These are phyloP conservation scores for Sicus ferrugineus DNA, from an alignment of 2,888 invertebrate species.

Conservation along the genomic window DNA sequence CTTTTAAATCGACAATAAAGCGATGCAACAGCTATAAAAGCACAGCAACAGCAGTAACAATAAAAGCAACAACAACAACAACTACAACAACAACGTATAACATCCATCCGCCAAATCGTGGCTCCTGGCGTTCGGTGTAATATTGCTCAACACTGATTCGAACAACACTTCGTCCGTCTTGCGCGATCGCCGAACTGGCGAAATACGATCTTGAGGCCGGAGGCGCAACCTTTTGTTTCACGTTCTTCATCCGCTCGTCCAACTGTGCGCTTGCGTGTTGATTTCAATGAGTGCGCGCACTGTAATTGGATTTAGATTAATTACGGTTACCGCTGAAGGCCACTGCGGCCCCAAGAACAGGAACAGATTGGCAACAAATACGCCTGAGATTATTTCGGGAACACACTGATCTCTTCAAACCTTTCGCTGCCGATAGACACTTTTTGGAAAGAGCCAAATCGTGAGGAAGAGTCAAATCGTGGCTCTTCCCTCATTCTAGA, in stretches of 20 bases:
- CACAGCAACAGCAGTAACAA: background rate
- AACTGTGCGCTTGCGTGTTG: constrained; percentile 29
- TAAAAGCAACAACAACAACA: background rate
- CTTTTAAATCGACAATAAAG: background rate
- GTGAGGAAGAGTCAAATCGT: no score
- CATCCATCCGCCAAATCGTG: constrained; percentile 28
- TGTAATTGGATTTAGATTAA: constrained; percentile 61
- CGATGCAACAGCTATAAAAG: background rate
- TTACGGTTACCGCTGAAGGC: constrained; percentile 44
- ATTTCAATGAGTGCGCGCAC: constrained; percentile 39
- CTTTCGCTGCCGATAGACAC: no score
- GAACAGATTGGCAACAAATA: no score
- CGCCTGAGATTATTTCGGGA: background rate
- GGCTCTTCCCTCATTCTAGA: no score
- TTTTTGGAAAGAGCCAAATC: no score
- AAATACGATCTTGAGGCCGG: constrained; percentile 46
- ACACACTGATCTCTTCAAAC: no score
- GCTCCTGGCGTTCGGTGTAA: constrained; percentile 50
- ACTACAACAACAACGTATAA: background rate
- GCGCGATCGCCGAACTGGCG: constrained; percentile 52
- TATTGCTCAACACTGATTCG: constrained; percentile 64
- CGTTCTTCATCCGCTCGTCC: constrained; percentile 38
- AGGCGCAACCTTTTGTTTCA: constrained; percentile 14
- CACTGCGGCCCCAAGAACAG: no score
- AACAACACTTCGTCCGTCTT: constrained; percentile 64